Base-by-base conservation (phyloP, 2,797 vertebrate genomes). In the Gorsachius magnificus region DNA sequence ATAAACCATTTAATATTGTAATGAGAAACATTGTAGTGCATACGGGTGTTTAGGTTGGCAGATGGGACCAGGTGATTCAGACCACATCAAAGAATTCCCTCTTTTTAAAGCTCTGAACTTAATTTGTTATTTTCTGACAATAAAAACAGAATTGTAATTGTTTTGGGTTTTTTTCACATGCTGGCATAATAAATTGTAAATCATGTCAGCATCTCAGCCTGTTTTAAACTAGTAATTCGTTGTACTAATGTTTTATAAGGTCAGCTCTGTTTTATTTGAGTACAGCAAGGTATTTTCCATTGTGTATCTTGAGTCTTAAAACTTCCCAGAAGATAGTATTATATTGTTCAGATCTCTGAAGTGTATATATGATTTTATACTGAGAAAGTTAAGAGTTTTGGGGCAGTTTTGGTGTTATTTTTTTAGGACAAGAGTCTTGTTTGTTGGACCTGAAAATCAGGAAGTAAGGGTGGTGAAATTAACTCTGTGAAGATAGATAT, bases 121-220 rank as follows among this genome's bases (percentile, higher is more conserved):
- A 96, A 97, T 96, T 96, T 95, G 92, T 95, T 96, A 79, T 95
- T 94, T 96, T 97, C 93, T 96, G 88, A 95, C 95, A 96, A 87
- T 95, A 94, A 96, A 97, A 95, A 86, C 12, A 26, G 89, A 88
- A 88, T 94, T 72, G 35, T 91, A 93, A 91, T 96, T 92, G 95
- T 86, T 92, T 91, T 8, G 83, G 3, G 0, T 8, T 43, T 0
- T 9, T 77, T 36, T 16, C 51, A 79, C n/a, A 35, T 89, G 80
- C 83, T 95, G 74, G 54, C 78, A 91, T 94, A 96, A 83, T 93
- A 77, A 70, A 70, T 54, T 89, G n/a, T 93, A 93, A 96, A 95
- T 93, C 94, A 90, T 91, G 91, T 95, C 95, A 95, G 45, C 91
- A 89, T 93, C 51, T 77, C 48, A 87, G 66, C 74, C 69, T 87